Conservation (phyloP, 2,888 invertebrate species). For the Scaptodrosophila latifasciaeformis region DNA sequence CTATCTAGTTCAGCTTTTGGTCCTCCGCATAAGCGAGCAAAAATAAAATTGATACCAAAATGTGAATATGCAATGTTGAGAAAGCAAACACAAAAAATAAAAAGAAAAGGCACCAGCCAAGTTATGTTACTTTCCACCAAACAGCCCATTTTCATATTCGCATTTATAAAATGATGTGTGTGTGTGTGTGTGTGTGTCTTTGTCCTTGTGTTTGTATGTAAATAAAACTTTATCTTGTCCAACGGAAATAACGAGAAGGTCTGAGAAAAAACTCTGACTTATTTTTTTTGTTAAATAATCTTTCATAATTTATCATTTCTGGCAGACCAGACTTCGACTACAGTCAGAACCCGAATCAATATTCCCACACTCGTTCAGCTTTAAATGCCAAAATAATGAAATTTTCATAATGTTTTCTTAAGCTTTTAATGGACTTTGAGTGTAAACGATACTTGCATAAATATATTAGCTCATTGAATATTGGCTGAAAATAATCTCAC, state of each 20-base stretch:
- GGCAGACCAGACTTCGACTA: neutral
- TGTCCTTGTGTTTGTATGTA: conserved; percentile 10
- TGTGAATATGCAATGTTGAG: neutral
- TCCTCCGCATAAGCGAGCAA: too few species aligned
- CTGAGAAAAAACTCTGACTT: conserved; percentile 7
- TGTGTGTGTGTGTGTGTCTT: neutral
- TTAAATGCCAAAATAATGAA: conserved; percentile 22
- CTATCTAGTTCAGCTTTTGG: conserved; percentile 5
- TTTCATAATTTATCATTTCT: conserved; percentile 22
- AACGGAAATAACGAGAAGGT: neutral
- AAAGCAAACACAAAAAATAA: neutral
- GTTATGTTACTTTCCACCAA: too few species aligned
- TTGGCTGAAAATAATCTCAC: too few species aligned
- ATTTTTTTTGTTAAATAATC: too few species aligned
- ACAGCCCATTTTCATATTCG: too few species aligned
- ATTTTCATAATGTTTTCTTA: conserved; percentile 18
- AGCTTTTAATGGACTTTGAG: conserved; percentile 14
- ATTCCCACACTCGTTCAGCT: neutral
- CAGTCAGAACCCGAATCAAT: too few species aligned
- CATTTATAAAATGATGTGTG: neutral
- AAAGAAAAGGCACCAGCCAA: neutral
- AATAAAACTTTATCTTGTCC: conserved; percentile 24
- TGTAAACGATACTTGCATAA: conserved; percentile 11
- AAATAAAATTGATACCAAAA: conserved; percentile 8
- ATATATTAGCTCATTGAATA: too few species aligned